Evolutionary conservation across 2,113 vertebrate genomes (phyloP).

Genomic region (Zeus faber): DNA sequence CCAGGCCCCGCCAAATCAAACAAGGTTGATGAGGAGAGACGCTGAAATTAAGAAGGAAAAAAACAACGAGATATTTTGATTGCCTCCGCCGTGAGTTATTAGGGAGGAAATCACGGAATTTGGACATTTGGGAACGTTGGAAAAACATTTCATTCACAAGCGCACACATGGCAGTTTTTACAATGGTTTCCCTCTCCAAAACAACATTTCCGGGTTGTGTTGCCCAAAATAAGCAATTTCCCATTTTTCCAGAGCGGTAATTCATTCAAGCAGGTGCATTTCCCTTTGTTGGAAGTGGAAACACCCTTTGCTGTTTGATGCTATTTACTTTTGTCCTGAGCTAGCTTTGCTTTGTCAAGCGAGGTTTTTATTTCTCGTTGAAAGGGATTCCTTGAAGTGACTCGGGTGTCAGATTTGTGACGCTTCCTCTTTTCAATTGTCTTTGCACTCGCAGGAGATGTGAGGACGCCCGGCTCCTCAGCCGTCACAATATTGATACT

Average conservation of each 20-base stretch:
- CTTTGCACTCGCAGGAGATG: slow-evolving; percentile 72
- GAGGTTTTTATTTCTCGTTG: slow-evolving; percentile 73
- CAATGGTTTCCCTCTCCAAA: slow-evolving; percentile 22
- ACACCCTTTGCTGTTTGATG: slow-evolving; percentile 69
- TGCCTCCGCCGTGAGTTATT: slow-evolving; percentile 64
- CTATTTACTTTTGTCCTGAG: slow-evolving; percentile 71
- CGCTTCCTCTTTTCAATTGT: slow-evolving; percentile 77
- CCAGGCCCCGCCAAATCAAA: slow-evolving; percentile 52
- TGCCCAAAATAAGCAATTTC: slow-evolving; percentile 31
- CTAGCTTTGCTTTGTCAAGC: slow-evolving; percentile 75
- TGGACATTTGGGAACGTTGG: slow-evolving; percentile 28
- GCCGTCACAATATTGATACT: slow-evolving; percentile 78
- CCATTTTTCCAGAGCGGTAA: slow-evolving; percentile 22
- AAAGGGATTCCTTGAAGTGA: slow-evolving; percentile 83
- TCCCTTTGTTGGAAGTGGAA: slow-evolving; percentile 59
- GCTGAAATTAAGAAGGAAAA: slow-evolving; percentile 53
- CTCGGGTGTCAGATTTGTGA: slow-evolving; percentile 77
- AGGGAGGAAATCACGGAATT: slow-evolving; percentile 61
- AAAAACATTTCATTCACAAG: slow-evolving; percentile 13
- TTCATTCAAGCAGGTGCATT: slow-evolving; percentile 43
- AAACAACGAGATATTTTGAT: slow-evolving; percentile 51
- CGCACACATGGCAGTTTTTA: slow-evolving; percentile 11
- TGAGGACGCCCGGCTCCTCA: slow-evolving; percentile 74
- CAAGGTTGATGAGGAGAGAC: slow-evolving; percentile 62
- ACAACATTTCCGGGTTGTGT: slow-evolving; percentile 20